A percentile compares a stretch with the other conserved stretches of the same genome.
Evolutionary conservation across 1,140 invertebrate species (phyloP).

Genomic region (Andricus grossulariae): DNA sequence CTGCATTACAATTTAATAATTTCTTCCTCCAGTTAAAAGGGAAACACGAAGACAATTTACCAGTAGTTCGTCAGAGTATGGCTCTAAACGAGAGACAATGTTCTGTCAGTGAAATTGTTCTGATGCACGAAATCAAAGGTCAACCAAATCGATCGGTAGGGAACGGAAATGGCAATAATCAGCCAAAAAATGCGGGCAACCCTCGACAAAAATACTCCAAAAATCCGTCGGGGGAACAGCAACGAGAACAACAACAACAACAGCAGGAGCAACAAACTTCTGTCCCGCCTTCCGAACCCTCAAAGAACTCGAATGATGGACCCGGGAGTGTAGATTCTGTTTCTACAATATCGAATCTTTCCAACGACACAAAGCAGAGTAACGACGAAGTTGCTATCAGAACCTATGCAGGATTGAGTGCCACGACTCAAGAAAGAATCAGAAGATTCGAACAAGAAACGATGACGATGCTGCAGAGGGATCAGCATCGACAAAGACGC

Average conservation of each 20-base stretch:
- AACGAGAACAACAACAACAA: conserved; percentile 36
- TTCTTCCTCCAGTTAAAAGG: conserved; percentile 58
- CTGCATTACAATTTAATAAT: no score
- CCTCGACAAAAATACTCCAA: conserved; percentile 53
- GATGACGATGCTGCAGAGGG: conserved; percentile 81
- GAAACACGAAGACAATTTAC: conserved; percentile 63
- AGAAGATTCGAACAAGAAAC: conserved; percentile 84
- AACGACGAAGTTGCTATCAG: conserved; percentile 76
- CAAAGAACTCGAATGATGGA: conserved; percentile 50
- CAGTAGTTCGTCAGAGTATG: conserved; percentile 68
- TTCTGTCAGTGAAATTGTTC: conserved; percentile 71
- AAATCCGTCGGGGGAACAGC: conserved; percentile 42
- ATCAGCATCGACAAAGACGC: conserved; percentile 70
- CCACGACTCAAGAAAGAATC: conserved; percentile 80
- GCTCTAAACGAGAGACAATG: conserved; percentile 70
- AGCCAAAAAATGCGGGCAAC: conserved; percentile 41
- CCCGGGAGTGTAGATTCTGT: conserved; percentile 59
- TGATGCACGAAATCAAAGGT: conserved; percentile 70
- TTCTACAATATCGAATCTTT: conserved; percentile 65
- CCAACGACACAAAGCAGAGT: conserved; percentile 69
- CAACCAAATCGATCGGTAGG: conserved; percentile 50
- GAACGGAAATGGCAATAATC: conserved; percentile 37
- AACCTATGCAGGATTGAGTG: conserved; percentile 78
- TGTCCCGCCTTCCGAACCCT: background rate
- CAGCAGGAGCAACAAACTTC: conserved; percentile 39